phyloP scores from a whole-genome alignment of 1,140 invertebrate genomes.

The Drosophila nigrodunni region DNA sequence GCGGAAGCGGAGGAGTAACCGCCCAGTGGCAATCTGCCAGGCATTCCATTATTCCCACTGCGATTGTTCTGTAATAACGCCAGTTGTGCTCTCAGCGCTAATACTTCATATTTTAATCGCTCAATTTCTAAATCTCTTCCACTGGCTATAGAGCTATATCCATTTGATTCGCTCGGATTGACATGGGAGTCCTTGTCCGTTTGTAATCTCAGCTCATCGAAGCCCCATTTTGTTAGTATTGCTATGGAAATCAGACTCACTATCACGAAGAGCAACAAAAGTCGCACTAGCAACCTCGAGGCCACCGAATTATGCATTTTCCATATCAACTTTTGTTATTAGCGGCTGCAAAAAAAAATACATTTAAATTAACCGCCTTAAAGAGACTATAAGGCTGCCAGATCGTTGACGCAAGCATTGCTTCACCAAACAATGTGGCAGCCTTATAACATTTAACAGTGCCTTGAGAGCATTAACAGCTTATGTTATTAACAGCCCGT shows the following conservation, averaged over 20 bases:
- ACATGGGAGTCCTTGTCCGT: conserved; percentile 45
- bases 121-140: conserved; percentile 64
- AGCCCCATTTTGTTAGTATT: conserved; percentile 70
- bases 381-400: conserved; percentile 4
- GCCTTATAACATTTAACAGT: conserved; percentile 1
- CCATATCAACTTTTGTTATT: conserved; percentile 44
- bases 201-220: conserved; percentile 63
- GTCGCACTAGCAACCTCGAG: conserved; percentile 64
- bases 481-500: neutral
- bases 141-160: conserved; percentile 50
- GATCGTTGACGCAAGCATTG: neutral
- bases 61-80: conserved; percentile 63
- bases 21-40: neutral
- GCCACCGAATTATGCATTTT: conserved; percentile 77
- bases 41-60: conserved; percentile 38
- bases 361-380: neutral
- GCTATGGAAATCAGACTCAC: conserved; percentile 63
- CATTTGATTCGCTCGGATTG: conserved; percentile 61
- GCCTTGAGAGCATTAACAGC: conserved; percentile 3
- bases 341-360: conserved; percentile 9
- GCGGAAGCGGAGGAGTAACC: neutral
- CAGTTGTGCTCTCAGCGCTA: conserved; percentile 59
- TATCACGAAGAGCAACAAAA: conserved; percentile 67
- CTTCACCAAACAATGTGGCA: neutral
- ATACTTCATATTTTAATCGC: conserved; percentile 64